These are phyloP conservation scores for Pseudonaja textilis DNA, from an alignment of 2,113 vertebrate genomes.

Conservation along the genomic window DNA sequence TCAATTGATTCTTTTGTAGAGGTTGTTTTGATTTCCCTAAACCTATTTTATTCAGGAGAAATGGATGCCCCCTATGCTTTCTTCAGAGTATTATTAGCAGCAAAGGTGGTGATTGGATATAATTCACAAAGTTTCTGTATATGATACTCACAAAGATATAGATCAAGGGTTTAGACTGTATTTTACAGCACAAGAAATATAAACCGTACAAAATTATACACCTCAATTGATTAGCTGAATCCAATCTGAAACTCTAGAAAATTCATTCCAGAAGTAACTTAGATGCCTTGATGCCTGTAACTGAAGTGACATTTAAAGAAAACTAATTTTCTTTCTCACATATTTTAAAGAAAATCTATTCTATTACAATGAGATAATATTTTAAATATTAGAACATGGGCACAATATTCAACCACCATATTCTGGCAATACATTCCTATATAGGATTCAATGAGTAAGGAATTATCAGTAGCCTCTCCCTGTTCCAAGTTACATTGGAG, in stretches of 20 bases:
- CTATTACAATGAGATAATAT: not conserved
- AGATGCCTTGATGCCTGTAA: not conserved
- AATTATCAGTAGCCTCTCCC: not conserved
- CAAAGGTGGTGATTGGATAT: not conserved
- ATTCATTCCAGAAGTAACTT: not conserved
- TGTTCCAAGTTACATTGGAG: not conserved
- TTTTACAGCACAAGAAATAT: not conserved
- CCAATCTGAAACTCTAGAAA: not conserved
- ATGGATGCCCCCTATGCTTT: not conserved
- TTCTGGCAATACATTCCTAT: not conserved
- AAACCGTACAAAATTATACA: not conserved
- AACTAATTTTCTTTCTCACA: not conserved
- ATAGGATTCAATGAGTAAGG: not conserved
- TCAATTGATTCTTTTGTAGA: not conserved
- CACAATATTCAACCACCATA: not conserved
- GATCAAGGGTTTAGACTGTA: not conserved
- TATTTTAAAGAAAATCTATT: not conserved
- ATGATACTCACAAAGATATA: not conserved
- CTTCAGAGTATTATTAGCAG: not conserved
- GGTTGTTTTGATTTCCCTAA: not conserved
- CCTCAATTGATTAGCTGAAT: not conserved
- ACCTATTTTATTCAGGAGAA: not conserved
- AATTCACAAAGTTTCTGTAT: not conserved
- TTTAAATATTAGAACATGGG: not conserved
- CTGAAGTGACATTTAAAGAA: not conserved